Evolutionary conservation across 2,113 vertebrate genomes (phyloP).

Genomic region (Puffinus mauretanicus): DNA sequence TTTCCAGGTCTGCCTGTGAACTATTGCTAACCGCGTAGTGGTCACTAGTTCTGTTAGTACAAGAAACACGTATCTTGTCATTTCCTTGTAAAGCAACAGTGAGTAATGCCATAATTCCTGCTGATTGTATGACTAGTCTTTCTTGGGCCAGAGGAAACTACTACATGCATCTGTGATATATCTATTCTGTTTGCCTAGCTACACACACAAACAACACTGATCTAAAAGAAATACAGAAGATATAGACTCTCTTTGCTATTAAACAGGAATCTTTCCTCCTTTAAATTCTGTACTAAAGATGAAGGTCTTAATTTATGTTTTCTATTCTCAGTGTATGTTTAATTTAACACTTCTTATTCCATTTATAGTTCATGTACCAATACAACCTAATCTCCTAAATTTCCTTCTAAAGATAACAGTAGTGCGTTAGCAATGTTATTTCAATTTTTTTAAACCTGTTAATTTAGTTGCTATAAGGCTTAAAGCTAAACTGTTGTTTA

Average conservation of each 20-base stretch:
- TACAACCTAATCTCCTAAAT: not conserved
- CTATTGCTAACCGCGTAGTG: not conserved
- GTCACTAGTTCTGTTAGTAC: not conserved
- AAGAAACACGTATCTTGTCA: not conserved
- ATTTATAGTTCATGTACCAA: not conserved
- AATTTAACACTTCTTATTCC: not conserved
- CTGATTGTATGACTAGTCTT: not conserved
- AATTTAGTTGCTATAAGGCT: not conserved
- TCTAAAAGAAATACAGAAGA: not conserved
- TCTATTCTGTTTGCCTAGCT: not conserved
- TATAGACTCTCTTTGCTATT: not conserved
- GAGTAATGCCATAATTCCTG: not conserved
- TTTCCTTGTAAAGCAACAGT: not conserved
- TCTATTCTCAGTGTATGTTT: not conserved
- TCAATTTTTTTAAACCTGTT: not conserved
- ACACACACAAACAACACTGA: not conserved
- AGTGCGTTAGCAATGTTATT: not conserved
- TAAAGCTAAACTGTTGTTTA: slow-evolving; percentile 27
- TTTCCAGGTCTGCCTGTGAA: not conserved
- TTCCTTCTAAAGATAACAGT: not conserved
- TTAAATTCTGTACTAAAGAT: not conserved
- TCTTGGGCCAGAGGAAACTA: not conserved
- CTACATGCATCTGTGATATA: not conserved
- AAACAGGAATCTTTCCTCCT: not conserved
- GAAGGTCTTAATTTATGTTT: not conserved